phyloP scores from a whole-genome alignment of 2,797 vertebrate species.

The Hippopotamyrus pictus region DNA sequence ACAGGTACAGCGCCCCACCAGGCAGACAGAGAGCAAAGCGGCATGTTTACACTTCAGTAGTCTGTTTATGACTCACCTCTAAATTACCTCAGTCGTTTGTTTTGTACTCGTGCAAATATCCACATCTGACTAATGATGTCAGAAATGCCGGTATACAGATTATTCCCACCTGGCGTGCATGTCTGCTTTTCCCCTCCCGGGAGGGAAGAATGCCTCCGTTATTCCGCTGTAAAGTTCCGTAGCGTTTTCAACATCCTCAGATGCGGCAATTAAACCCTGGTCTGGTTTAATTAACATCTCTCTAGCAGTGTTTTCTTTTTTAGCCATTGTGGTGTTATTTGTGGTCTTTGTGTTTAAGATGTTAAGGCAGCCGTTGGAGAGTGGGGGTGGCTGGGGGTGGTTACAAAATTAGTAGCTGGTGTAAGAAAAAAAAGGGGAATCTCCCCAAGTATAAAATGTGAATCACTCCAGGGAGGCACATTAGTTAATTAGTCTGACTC shows the following conservation, averaged over 20 bases:
- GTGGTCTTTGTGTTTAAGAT: conserved; percentile 33
- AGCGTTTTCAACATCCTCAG: conserved; percentile 61
- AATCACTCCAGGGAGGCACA: not conserved
- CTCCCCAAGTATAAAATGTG: not conserved
- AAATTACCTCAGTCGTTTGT: not conserved
- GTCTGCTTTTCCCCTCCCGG: not conserved
- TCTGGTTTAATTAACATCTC: conserved; percentile 96
- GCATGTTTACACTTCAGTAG: not conserved
- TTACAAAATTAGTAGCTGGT: not conserved
- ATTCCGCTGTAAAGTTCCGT: conserved; percentile 25
- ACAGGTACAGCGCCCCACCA: not conserved
- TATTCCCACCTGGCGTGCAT: not conserved
- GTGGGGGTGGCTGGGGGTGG: not conserved
- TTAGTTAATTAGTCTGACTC: not conserved
- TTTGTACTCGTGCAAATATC: not conserved
- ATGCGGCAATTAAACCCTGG: conserved; percentile 90
- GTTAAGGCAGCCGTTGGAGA: not conserved
- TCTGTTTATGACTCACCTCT: not conserved
- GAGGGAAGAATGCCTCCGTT: not conserved
- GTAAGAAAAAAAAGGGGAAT: not conserved
- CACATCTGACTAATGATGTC: not conserved
- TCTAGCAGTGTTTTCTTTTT: conserved; percentile 69
- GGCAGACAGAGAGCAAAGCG: not conserved
- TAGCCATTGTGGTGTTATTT: conserved; percentile 50
- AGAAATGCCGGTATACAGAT: not conserved